Conservation (phyloP, 2,888 invertebrate species). For the Cephus nigrinus region DNA sequence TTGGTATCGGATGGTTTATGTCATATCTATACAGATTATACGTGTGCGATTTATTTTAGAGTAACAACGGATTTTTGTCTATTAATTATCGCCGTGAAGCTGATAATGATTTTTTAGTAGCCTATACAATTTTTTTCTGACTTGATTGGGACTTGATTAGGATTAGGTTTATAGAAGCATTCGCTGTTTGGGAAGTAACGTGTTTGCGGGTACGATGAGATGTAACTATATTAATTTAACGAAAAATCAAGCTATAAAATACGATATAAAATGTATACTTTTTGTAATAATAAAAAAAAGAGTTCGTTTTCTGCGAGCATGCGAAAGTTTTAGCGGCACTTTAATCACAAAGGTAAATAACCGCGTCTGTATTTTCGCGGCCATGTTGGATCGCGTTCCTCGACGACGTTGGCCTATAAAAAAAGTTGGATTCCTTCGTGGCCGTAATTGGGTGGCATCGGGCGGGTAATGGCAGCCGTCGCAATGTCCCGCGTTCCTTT, state of each 20-base stretch:
- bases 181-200: neutral
- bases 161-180: neutral
- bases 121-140: neutral
- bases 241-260: neutral
- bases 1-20: constrained; percentile 34
- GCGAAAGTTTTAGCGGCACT: neutral
- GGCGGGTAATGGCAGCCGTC: neutral
- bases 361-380: neutral
- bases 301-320: neutral
- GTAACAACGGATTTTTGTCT: neutral
- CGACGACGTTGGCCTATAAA: neutral
- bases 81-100: neutral
- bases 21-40: constrained; percentile 37
- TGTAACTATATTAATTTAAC: neutral
- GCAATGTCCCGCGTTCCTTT: neutral
- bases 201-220: neutral
- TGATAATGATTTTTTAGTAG: neutral
- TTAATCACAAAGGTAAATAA: neutral
- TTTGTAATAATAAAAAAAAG: neutral
- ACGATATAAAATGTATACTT: neutral
- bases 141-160: neutral
- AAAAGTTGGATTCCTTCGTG: neutral
- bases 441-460: neutral
- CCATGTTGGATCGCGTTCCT: neutral
- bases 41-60: neutral